Conservation (phyloP, 2,797 vertebrate species). For the Pantherophis alleghaniensis region DNA sequence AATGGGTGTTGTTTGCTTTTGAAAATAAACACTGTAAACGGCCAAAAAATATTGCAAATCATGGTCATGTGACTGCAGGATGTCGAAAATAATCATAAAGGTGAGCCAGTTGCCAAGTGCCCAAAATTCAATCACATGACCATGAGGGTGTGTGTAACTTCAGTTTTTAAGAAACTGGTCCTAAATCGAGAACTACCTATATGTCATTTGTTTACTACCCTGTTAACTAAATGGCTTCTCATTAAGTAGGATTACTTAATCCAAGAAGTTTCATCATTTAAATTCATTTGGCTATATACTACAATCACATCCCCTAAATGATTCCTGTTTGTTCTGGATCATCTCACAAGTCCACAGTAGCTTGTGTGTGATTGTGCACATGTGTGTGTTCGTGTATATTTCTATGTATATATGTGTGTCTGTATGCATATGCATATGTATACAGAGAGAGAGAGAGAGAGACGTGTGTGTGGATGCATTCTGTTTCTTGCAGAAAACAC, state of each 20-base stretch:
- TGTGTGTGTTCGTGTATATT: not conserved
- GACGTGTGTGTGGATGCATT: not conserved
- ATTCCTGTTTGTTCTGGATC: not conserved
- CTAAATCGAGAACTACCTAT: not conserved
- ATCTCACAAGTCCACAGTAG: not conserved
- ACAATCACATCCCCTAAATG: not conserved
- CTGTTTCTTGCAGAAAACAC: not conserved
- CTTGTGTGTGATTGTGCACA: not conserved
- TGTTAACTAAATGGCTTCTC: not conserved
- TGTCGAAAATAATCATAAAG: too few species aligned
- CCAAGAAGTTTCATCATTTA: not conserved
- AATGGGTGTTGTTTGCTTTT: not conserved
- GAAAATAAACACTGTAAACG: not conserved
- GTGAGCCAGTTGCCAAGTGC: too few species aligned
- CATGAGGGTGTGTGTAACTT: not conserved
- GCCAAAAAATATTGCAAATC: not conserved
- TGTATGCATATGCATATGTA: not conserved
- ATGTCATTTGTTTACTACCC: not conserved
- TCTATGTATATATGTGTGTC: not conserved
- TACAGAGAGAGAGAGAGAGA: too few species aligned
- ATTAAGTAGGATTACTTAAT: not conserved
- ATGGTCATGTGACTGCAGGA: too few species aligned
- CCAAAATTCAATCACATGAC: too few species aligned
- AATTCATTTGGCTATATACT: not conserved
- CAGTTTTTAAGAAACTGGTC: not conserved